Evolutionary conservation across 2,888 invertebrate species (phyloP).

Genomic region (Erebia epiphron): DNA sequence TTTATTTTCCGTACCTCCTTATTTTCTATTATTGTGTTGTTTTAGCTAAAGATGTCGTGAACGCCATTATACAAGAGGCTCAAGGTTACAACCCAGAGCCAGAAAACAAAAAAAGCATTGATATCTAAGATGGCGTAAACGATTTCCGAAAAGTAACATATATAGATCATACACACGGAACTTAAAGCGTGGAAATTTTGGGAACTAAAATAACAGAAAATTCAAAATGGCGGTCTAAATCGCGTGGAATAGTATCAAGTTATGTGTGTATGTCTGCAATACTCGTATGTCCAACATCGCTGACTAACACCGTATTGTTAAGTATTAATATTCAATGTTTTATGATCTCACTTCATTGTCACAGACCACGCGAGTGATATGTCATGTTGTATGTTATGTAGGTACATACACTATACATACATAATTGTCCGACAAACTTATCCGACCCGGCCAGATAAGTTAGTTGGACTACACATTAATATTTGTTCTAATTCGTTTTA

Average conservation of each 20-base stretch:
- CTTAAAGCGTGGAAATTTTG: neutral
- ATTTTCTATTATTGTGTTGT: constrained; percentile 38
- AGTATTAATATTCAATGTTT: constrained; percentile 79
- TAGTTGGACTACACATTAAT: no score
- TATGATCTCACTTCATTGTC: constrained; percentile 81
- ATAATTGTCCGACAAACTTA: no score
- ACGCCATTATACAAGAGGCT: neutral
- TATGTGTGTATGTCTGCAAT: constrained; percentile 12
- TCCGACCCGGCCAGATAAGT: no score
- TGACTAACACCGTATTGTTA: constrained; percentile 70
- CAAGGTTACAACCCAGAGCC: neutral
- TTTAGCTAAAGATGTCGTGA: constrained; percentile 25
- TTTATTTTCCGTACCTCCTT: constrained; percentile 27
- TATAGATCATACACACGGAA: constrained; percentile 1
- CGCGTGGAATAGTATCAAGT: constrained; percentile 15
- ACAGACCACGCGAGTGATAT: constrained; percentile 55
- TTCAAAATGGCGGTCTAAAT: constrained; percentile 19
- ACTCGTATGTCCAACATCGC: constrained; percentile 31
- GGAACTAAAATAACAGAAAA: neutral
- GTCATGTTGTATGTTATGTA: constrained; percentile 40
- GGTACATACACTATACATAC: no score
- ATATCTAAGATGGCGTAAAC: constrained; percentile 11
- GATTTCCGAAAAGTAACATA: constrained; percentile 16
- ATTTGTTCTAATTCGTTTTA: neutral
- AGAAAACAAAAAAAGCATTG: neutral